Conservation (phyloP, 2,797 vertebrate genomes). For the Chloroceryle amazona region DNA sequence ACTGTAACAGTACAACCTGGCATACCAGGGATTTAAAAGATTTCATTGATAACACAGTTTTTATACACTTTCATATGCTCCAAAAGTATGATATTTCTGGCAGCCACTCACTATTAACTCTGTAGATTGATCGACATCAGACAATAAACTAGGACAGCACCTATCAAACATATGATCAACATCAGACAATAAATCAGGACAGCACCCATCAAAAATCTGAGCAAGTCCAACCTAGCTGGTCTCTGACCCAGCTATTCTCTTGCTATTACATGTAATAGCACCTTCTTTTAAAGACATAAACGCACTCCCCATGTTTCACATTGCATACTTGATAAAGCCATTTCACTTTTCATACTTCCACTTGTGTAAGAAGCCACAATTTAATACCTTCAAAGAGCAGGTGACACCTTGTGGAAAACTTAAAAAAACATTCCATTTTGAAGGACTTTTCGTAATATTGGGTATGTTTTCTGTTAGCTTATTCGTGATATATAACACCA, state of each 20-base stretch:
- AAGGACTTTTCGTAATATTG: not conserved
- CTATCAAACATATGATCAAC: not conserved
- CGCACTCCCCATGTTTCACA: not conserved
- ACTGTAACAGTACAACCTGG: not conserved
- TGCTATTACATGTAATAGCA: not conserved
- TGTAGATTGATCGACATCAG: not conserved
- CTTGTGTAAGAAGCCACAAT: not conserved
- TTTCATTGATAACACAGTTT: not conserved
- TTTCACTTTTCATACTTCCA: not conserved
- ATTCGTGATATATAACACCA: not conserved
- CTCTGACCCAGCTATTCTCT: not conserved
- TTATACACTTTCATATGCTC: not conserved
- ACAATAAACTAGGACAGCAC: not conserved
- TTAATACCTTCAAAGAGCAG: not conserved
- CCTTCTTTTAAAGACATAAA: not conserved
- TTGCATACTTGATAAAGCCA: not conserved
- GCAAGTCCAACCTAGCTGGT: not conserved
- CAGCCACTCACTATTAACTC: not conserved
- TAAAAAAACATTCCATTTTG: not conserved
- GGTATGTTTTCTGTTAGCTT: not conserved
- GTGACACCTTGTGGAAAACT: constrained; percentile 1
- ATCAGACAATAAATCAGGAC: not conserved
- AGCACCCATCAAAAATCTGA: accelerated
- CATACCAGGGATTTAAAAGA: not conserved
- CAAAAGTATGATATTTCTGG: not conserved